Evolutionary conservation across 2,797 vertebrate genomes (phyloP).

Genomic region (Cetoscarus ocellatus): DNA sequence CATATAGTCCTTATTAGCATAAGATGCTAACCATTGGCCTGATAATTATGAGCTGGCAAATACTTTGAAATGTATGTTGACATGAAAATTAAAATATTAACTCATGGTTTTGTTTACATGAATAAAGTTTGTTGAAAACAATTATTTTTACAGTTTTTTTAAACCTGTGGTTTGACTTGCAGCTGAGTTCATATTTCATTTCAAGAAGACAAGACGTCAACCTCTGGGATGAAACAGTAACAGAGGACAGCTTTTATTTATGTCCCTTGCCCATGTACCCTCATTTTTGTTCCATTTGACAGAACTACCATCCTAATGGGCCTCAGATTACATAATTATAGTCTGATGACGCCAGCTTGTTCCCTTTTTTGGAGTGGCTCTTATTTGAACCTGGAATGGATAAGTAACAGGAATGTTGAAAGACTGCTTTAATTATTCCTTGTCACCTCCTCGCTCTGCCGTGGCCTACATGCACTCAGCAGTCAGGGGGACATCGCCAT

Average conservation of each 20-base stretch:
- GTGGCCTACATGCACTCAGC: not conserved
- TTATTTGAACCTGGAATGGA: not conserved
- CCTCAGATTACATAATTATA: constrained; percentile 7
- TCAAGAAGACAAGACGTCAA: not conserved
- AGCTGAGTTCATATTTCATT: not conserved
- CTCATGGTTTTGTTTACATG: no score
- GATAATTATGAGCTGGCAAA: no score
- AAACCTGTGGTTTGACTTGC: not conserved
- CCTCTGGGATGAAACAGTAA: not conserved
- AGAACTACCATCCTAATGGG: not conserved
- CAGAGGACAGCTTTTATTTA: not conserved
- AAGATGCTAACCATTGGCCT: no score
- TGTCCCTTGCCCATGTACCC: not conserved
- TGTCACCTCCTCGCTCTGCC: constrained; percentile 18
- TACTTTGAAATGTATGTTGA: no score
- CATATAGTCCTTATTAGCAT: no score
- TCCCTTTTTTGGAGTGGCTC: not conserved
- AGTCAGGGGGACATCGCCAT: constrained; percentile 39
- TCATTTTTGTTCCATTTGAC: not conserved
- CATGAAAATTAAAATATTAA: no score
- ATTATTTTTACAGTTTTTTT: not conserved
- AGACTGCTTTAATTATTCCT: constrained; percentile 28
- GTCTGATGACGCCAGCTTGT: not conserved
- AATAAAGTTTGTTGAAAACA: no score
- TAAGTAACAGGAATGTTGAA: constrained; percentile 8